These are phyloP conservation scores for Euglossa dilemma DNA, from an alignment of 1,140 invertebrate species.

Conservation along the genomic window DNA sequence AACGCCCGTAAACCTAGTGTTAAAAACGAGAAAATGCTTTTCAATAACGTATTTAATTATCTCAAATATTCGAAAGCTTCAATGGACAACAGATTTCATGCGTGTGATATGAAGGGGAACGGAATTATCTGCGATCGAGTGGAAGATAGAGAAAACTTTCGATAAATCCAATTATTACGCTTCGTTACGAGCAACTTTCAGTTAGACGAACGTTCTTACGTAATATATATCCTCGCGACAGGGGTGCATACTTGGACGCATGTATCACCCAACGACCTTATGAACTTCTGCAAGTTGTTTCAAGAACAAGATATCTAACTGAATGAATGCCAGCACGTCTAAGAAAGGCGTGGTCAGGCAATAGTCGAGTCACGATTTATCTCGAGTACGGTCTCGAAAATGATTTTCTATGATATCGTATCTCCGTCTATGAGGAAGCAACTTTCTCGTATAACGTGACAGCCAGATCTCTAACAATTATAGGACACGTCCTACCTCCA, in stretches of 20 bases:
- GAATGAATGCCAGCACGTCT: constrained; percentile 70
- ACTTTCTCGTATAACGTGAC: constrained; percentile 29
- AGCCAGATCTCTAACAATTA: constrained; percentile 12
- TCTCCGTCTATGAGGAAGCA: constrained; percentile 42
- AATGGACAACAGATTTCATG: not conserved
- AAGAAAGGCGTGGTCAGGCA: constrained; percentile 68
- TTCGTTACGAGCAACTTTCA: not conserved
- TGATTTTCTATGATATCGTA: constrained; percentile 62
- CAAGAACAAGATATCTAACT: constrained; percentile 47
- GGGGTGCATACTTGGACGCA: constrained; percentile 34
- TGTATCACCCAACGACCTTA: constrained; percentile 57
- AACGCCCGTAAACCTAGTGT: too few species aligned
- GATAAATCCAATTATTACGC: not conserved
- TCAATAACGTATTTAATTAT: too few species aligned
- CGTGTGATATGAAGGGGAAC: not conserved
- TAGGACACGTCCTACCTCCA: constrained; percentile 1
- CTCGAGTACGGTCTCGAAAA: constrained; percentile 63
- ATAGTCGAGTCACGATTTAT: constrained; percentile 61
- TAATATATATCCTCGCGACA: constrained; percentile 13
- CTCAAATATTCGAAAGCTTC: too few species aligned
- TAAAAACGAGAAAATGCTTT: too few species aligned
- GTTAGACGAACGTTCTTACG: not conserved
- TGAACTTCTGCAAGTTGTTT: constrained; percentile 54
- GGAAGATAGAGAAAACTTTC: not conserved
- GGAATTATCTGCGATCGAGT: not conserved